Evolutionary conservation across 2,888 invertebrate genomes (phyloP).

Genomic region (Camptogramma bilineatum): DNA sequence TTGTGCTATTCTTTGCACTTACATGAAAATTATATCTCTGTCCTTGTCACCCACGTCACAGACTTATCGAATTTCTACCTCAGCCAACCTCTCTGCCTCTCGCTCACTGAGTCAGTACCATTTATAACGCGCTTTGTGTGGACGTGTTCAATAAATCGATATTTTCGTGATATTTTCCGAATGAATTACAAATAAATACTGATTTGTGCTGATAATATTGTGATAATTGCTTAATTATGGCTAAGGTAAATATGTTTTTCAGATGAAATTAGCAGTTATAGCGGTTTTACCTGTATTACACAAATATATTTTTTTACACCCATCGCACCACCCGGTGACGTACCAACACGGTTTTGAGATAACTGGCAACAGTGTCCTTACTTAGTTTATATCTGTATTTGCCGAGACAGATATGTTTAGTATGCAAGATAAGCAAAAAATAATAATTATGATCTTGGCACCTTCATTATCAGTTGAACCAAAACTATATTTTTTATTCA

Average conservation of each 20-base stretch:
- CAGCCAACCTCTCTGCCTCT: slow-evolving; percentile 44
- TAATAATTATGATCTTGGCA: neutral
- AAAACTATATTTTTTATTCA: too few species aligned
- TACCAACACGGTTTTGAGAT: slow-evolving; percentile 46
- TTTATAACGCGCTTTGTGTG: slow-evolving; percentile 66
- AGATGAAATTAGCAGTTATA: slow-evolving; percentile 30
- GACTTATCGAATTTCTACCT: slow-evolving; percentile 74
- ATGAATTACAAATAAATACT: slow-evolving; percentile 61
- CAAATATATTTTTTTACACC: slow-evolving; percentile 46
- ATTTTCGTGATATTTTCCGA: slow-evolving; percentile 65
- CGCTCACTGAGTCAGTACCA: slow-evolving; percentile 67
- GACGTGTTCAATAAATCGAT: slow-evolving; percentile 56
- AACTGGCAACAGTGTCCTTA: slow-evolving; percentile 37
- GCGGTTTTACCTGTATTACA: slow-evolving; percentile 30
- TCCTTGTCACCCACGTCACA: slow-evolving; percentile 34
- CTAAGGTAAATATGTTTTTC: slow-evolving; percentile 68
- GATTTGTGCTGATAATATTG: slow-evolving; percentile 45
- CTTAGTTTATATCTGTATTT: neutral
- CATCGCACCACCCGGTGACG: slow-evolving; percentile 70
- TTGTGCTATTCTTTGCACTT: slow-evolving; percentile 27
- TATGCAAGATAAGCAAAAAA: neutral
- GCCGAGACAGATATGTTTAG: neutral
- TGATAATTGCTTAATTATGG: slow-evolving; percentile 61
- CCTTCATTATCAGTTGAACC: neutral
- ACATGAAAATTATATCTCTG: slow-evolving; percentile 20